A percentile compares a stretch with the other conserved stretches of the same genome.
phyloP scores from a whole-genome alignment of 2,113 vertebrate species.

The Zosterops pallidus region DNA sequence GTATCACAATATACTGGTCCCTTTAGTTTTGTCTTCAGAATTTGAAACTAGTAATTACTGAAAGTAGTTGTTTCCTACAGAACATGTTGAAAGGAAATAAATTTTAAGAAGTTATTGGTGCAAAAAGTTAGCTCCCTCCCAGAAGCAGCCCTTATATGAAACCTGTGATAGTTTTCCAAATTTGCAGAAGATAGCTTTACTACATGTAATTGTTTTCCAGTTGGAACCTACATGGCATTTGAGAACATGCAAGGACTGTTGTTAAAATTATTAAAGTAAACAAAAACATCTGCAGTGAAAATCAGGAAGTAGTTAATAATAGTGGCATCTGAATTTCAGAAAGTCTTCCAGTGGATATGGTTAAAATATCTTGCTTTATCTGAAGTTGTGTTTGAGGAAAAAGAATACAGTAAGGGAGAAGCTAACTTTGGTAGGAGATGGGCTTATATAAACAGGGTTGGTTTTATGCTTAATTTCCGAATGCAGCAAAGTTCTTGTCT shows the following conservation, averaged over 20 bases:
- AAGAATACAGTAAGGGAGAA: neutral
- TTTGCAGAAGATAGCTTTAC: neutral
- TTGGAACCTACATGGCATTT: neutral
- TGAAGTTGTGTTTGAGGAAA: neutral
- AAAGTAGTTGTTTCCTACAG: neutral
- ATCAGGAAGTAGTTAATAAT: neutral
- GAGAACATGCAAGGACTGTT: neutral
- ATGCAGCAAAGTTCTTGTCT: neutral
- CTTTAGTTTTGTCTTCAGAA: neutral
- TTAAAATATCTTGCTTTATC: neutral
- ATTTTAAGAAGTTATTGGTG: neutral
- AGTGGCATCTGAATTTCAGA: neutral
- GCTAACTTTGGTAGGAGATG: neutral
- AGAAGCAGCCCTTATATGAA: neutral
- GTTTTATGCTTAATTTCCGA: neutral
- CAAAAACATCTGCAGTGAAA: neutral
- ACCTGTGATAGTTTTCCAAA: neutral
- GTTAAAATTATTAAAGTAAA: neutral
- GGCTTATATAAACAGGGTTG: neutral
- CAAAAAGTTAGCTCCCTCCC: neutral
- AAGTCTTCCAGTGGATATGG: neutral
- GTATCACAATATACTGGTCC: fast-evolving
- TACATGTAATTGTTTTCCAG: neutral
- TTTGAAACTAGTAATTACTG: neutral
- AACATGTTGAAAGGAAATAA: neutral